Evolutionary conservation across 1,140 invertebrate genomes (phyloP).

Genomic region (Drosophila insularis): DNA sequence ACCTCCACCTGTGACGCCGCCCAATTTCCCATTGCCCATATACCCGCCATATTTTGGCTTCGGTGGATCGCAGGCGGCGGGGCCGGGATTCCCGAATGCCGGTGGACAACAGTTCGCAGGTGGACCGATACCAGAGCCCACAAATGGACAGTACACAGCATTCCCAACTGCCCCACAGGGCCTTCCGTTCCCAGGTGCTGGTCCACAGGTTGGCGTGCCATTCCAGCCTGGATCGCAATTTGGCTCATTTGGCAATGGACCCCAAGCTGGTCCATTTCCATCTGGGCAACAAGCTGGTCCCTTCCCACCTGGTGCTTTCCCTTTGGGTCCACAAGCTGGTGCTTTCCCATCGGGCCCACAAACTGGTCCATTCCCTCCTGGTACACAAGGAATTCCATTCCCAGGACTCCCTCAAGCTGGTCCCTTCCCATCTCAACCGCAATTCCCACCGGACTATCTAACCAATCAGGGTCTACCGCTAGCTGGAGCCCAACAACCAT

Average conservation of each 20-base stretch:
- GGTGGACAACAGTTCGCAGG: constrained; percentile 20
- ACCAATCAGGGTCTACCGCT: constrained; percentile 52
- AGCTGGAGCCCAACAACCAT: constrained; percentile 24
- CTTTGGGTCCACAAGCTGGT: constrained; percentile 9
- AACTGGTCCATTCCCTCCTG: constrained; percentile 12
- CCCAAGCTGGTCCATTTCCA: constrained; percentile 19
- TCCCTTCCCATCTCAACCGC: constrained; percentile 3
- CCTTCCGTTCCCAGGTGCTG: neutral
- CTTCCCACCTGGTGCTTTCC: neutral
- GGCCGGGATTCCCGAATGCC: neutral
- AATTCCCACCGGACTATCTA: constrained; percentile 47
- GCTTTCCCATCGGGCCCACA: constrained; percentile 9
- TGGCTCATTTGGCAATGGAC: neutral
- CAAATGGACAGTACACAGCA: neutral
- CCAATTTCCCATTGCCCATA: constrained; percentile 68
- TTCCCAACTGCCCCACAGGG: constrained; percentile 2
- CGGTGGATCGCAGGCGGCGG: constrained; percentile 19
- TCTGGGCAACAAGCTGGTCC: neutral
- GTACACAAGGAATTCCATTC: constrained; percentile 13
- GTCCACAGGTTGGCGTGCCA: constrained; percentile 4
- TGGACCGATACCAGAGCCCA: constrained; percentile 16
- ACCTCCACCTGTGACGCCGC: constrained; percentile 37
- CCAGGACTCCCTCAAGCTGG: neutral
- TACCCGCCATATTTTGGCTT: constrained; percentile 69
- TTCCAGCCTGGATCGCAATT: constrained; percentile 11